phyloP scores from a whole-genome alignment of 2,113 vertebrate genomes.

The Pterocles orientalis region DNA sequence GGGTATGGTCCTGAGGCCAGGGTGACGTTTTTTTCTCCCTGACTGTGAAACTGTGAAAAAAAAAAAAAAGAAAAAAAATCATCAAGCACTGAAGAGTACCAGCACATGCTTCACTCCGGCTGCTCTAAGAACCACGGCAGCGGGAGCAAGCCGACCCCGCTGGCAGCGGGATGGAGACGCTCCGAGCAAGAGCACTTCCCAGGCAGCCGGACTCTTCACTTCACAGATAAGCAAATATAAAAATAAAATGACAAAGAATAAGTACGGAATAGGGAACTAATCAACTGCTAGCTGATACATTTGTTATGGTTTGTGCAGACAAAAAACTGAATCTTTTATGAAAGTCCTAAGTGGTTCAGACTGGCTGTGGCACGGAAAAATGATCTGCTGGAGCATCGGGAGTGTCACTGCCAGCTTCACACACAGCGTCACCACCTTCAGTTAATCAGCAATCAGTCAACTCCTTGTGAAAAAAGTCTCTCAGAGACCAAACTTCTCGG shows the following conservation, averaged over 20 bases:
- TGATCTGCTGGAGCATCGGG: slow-evolving; percentile 5
- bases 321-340: background rate
- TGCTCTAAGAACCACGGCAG: background rate
- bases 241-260: slow-evolving; percentile 1
- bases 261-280: background rate
- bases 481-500: slow-evolving; percentile 5
- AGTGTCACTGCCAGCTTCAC: background rate
- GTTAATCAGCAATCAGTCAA: background rate
- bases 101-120: background rate
- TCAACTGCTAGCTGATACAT: slow-evolving; percentile 28
- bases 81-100: background rate
- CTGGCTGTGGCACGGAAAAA: background rate
- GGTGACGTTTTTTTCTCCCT: background rate
- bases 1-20: background rate
- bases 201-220: background rate
- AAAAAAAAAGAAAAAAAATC: background rate
- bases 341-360: background rate
- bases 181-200: background rate
- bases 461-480: slow-evolving; percentile 31
- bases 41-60: background rate
- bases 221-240: background rate
- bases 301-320: background rate
- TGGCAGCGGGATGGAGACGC: background rate
- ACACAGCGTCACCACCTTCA: background rate
- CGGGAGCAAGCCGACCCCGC: background rate